These are phyloP conservation scores for Dolichoris vasculosae DNA, from an alignment of 1,140 invertebrate species.

Conservation along the genomic window DNA sequence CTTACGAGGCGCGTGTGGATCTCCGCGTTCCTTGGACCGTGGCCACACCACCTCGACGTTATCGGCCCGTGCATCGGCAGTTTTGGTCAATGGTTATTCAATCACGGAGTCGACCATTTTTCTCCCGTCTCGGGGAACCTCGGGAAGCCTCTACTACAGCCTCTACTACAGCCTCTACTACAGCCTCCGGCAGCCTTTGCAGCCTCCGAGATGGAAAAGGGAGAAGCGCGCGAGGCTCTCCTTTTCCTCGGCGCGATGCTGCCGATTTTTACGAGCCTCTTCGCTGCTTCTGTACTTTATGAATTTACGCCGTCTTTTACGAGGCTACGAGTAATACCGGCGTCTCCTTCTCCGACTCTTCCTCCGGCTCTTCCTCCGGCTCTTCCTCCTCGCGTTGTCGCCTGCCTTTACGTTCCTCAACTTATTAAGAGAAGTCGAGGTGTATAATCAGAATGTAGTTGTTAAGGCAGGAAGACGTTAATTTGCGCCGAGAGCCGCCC, in stretches of 20 bases:
- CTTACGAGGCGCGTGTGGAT: neutral
- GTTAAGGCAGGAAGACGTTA: conserved; percentile 9
- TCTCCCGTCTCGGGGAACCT: no score
- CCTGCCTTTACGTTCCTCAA: neutral
- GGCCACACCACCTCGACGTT: no score
- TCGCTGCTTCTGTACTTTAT: conserved; percentile 1
- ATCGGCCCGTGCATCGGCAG: no score
- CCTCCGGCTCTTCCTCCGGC: neutral
- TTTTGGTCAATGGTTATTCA: no score
- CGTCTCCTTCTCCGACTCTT: neutral
- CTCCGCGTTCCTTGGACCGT: no score
- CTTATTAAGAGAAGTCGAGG: neutral
- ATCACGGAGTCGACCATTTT: no score
- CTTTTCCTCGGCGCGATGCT: neutral
- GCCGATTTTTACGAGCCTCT: neutral
- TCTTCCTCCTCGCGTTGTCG: neutral
- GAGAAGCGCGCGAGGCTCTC: neutral
- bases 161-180: no score
- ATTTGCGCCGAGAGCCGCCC: neutral
- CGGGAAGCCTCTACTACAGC: no score
- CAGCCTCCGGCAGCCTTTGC: no score
- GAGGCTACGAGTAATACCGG: neutral
- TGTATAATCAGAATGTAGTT: neutral
- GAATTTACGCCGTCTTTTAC: conserved; percentile 1
- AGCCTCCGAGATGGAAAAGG: neutral